A percentile compares a stretch with the other conserved stretches of the same genome.
phyloP scores from a whole-genome alignment of 2,797 vertebrate species.

The Sebastiscus albofasciatus region DNA sequence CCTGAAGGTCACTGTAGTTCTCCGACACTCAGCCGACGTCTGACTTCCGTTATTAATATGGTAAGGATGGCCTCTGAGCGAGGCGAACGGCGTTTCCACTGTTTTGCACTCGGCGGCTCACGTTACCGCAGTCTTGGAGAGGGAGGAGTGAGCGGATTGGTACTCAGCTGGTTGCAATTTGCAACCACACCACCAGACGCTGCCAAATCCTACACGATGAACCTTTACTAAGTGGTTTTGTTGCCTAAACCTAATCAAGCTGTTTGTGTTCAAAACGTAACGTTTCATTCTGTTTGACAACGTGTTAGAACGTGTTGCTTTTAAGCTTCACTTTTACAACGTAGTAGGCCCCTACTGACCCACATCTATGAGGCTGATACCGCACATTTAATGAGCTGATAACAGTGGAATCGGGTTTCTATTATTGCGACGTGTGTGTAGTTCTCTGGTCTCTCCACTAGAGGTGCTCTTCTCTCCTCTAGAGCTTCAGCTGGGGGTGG shows the following conservation, averaged over 20 bases:
- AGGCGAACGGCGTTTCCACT: no score
- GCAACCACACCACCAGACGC: no score
- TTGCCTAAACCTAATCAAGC: background rate
- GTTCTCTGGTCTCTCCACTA: conserved; percentile 49
- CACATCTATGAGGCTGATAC: background rate
- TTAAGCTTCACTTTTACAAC: background rate
- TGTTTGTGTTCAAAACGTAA: background rate
- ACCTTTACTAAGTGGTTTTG: background rate
- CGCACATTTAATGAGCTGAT: background rate
- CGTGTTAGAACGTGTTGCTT: background rate
- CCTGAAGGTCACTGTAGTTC: no score
- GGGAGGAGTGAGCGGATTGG: no score
- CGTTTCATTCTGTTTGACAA: background rate
- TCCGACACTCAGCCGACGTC: no score
- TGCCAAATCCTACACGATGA: no score
- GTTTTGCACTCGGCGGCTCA: no score
- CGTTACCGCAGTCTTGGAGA: no score
- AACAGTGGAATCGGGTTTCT: background rate
- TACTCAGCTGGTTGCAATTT: no score
- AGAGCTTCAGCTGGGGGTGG: conserved; percentile 81
- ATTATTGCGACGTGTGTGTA: background rate
- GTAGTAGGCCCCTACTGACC: background rate
- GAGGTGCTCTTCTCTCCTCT: conserved; percentile 74
- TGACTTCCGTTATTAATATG: no score
- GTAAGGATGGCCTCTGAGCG: no score